These are phyloP conservation scores for Eciton burchellii DNA, from an alignment of 1,140 invertebrate genomes.

Conservation along the genomic window DNA sequence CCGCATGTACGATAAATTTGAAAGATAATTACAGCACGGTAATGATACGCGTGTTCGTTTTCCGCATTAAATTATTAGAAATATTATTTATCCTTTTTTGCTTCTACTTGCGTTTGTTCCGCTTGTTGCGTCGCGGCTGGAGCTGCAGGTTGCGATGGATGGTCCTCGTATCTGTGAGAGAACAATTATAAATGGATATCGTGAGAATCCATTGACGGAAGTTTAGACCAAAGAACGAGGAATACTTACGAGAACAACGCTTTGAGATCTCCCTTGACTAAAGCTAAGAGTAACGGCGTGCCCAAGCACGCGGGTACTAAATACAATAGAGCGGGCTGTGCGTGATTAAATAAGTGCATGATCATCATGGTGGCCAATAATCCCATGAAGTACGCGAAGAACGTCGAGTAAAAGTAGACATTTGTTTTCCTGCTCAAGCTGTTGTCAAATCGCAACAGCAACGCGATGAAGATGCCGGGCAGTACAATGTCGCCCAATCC, in stretches of 20 bases:
- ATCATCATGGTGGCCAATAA: conserved; percentile 97
- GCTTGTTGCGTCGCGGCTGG: conserved; percentile 60
- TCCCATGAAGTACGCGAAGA: conserved; percentile 97
- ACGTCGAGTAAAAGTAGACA: conserved; percentile 97
- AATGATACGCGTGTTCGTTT: conserved; percentile 17
- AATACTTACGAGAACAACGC: conserved; percentile 94
- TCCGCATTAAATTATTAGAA: conserved; percentile 23
- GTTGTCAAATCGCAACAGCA: conserved; percentile 97
- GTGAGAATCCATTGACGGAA: conserved; percentile 10
- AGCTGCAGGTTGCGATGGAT: conserved; percentile 82
- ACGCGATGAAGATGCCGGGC: conserved; percentile 99
- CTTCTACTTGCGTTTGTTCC: conserved; percentile 79
- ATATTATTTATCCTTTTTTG: conserved; percentile 84
- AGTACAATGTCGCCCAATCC: conserved; percentile 99
- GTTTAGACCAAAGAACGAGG: too few relatives aligned
- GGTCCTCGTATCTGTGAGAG: conserved; percentile 88
- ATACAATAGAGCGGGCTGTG: conserved; percentile 99
- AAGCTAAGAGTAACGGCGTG: conserved; percentile 94
- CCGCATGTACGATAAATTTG: conserved; percentile 34
- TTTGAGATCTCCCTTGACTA: conserved; percentile 96
- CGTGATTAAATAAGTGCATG: conserved; percentile 99
- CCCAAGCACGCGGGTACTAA: conserved; percentile 98
- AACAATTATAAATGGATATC: background rate
- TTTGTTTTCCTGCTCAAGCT: conserved; percentile 95
- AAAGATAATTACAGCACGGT: conserved; percentile 42